Evolutionary conservation across 2,113 vertebrate species (phyloP), one percentile per base, ranked within the genome.

Genomic region (Todiramphus saurophagus): DNA sequence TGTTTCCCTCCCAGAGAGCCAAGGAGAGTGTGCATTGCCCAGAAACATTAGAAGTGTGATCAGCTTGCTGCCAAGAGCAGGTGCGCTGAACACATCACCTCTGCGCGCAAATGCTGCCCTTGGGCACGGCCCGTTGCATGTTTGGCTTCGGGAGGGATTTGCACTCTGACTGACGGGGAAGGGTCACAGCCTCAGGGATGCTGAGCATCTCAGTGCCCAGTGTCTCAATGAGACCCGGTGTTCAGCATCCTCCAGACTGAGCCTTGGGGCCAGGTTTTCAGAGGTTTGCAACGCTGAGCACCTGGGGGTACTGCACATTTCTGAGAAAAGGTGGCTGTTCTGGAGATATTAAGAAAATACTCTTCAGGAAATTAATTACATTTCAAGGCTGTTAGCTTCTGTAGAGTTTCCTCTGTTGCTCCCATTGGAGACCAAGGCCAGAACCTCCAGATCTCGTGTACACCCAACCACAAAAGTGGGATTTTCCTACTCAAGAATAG

Each of bases 291-390:
- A 1, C 82, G 56, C 84, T 68, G 43, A 53, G 39, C 62, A 79
- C 41, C 39, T n/a, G 17, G 18, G n/a, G 51, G 20, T 39, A 19
- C 39, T 16, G 44, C 17, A 31, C 44, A 5, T 63, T 87, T 70
- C 66, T 72, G 62, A 67, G 69, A 79, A 35, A 79, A 35, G 0
- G 3, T 46, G 63, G 20, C 39, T 53, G 21, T 81, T 81, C 50
- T 39, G 58, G 39, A 44, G 31, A 10, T 37, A 28, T 83, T 87
- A 80, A 86, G 76, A 70, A 89, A 89, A 67, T 75, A 50, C 37
- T 89, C 60, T 51, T 77, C 77, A 83, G 82, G 90, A 87, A 93
- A 90, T 87, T 83, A 31, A 90, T 87, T 86, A 31, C 50, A 50
- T 60, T 78, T 83, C 3, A 7, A 79, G 69, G 48, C 28, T 79